These are phyloP conservation scores for Thunnus maccoyii DNA, from an alignment of 2,113 vertebrate species.

Conservation along the genomic window DNA sequence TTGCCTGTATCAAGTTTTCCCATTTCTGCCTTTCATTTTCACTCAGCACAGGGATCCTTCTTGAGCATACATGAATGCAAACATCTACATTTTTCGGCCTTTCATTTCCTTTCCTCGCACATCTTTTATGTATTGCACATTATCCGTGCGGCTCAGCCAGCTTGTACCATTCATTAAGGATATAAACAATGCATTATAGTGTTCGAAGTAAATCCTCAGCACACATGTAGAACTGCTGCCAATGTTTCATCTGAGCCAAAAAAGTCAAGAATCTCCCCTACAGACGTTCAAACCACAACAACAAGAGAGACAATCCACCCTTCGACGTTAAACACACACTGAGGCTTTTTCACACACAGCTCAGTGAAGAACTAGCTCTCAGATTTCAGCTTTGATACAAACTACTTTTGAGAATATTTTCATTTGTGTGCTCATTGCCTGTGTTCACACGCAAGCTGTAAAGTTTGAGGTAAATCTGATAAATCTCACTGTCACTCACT, in stretches of 20 bases:
- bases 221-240: neutral
- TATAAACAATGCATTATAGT: neutral
- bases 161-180: slow-evolving; percentile 4
- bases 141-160: slow-evolving; percentile 2
- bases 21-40: slow-evolving; percentile 2
- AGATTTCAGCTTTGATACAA: slow-evolving; percentile 11
- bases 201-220: slow-evolving; percentile 19
- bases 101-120: neutral
- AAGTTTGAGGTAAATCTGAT: slow-evolving; percentile 11
- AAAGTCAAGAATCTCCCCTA: slow-evolving; percentile 16
- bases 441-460: neutral
- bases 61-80: slow-evolving; percentile 2
- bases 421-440: neutral
- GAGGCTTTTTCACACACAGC: slow-evolving; percentile 18
- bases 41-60: neutral
- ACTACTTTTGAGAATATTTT: neutral
- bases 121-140: neutral
- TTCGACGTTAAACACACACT: slow-evolving; percentile 16
- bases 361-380: neutral
- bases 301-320: slow-evolving; percentile 13
- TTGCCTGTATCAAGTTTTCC: neutral
- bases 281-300: slow-evolving; percentile 12
- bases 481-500: neutral
- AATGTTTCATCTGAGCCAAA: slow-evolving; percentile 15
- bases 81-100: neutral